Percentiles rank a stretch among this genome's conserved stretches.
Conservation (phyloP, 92 coral and sea anemone species). For the Epizoanthus ramosus region DNA sequence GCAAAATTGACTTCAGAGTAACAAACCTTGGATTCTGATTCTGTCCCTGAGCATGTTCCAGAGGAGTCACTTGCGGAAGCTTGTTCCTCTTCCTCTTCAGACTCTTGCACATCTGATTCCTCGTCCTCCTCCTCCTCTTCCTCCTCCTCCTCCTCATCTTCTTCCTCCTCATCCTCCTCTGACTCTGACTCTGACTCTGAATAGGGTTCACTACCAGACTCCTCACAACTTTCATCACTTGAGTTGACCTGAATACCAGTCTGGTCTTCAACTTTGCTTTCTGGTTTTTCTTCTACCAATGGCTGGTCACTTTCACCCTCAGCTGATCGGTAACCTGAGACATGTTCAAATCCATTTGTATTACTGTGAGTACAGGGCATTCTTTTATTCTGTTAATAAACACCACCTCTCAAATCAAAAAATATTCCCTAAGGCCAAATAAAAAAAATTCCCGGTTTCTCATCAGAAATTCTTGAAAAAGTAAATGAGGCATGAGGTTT, state of each 20-base stretch:
- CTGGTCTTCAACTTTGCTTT: background rate
- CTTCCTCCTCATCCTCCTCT: background rate
- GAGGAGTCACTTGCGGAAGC: constrained; percentile 6
- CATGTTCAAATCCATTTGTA: too few species aligned
- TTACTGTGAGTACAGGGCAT: too few species aligned
- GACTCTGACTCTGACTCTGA: background rate
- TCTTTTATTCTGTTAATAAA: too few species aligned
- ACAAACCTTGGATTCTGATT: constrained; percentile 10
- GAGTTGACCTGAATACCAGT: constrained; percentile 1
- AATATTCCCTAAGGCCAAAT: too few species aligned
- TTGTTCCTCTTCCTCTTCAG: background rate
- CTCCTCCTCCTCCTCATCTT: background rate
- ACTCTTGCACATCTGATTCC: background rate
- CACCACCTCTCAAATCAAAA: too few species aligned
- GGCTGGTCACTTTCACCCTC: background rate
- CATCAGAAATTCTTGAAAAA: too few species aligned
- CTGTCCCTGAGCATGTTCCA: constrained; percentile 4
- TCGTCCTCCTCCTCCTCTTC: background rate
- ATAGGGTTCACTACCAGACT: constrained; percentile 17
- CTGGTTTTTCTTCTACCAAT: background rate
- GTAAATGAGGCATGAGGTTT: too few species aligned
- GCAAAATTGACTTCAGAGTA: background rate
- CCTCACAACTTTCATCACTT: constrained; percentile 25
- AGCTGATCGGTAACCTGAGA: constrained; percentile 13
- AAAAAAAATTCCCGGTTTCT: too few species aligned